Percentiles rank a stretch among this genome's conserved stretches.
phyloP scores from a whole-genome alignment of 1,140 invertebrate genomes.

The Leptinotarsa texana region DNA sequence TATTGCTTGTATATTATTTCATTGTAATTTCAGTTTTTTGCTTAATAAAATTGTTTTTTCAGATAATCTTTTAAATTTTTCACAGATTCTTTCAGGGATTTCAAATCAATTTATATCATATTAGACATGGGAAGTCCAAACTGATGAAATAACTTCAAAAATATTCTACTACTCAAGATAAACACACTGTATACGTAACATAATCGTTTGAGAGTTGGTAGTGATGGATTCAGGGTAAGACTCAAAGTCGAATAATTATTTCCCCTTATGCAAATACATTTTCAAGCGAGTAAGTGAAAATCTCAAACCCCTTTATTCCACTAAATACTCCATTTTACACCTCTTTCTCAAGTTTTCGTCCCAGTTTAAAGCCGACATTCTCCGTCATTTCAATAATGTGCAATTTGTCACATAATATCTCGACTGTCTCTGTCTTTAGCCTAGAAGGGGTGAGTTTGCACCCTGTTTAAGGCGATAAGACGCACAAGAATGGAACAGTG shows the following conservation, averaged over 20 bases:
- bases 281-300: conserved; percentile 37
- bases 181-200: too few species aligned
- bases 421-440: conserved; percentile 38
- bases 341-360: conserved; percentile 38
- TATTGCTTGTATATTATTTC: too few species aligned
- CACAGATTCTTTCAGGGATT: too few species aligned
- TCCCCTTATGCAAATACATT: conserved; percentile 37
- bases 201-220: too few species aligned
- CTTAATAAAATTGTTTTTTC: too few species aligned
- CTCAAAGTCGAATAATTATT: conserved; percentile 34
- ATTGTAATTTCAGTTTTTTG: too few species aligned
- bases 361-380: conserved; percentile 38
- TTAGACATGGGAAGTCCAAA: too few species aligned
- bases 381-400: conserved; percentile 52
- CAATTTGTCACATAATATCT: conserved; percentile 55
- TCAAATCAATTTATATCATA: too few species aligned
- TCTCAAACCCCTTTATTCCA: conserved; percentile 41
- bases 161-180: too few species aligned
- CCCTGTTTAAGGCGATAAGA: conserved; percentile 38
- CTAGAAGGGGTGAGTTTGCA: conserved; percentile 32
- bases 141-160: too few species aligned
- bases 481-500: conserved; percentile 22
- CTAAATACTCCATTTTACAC: conserved; percentile 47
- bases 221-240: neutral
- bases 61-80: too few species aligned